phyloP scores from a whole-genome alignment of 2,888 invertebrate species.

The Caenorhabditis becei region DNA sequence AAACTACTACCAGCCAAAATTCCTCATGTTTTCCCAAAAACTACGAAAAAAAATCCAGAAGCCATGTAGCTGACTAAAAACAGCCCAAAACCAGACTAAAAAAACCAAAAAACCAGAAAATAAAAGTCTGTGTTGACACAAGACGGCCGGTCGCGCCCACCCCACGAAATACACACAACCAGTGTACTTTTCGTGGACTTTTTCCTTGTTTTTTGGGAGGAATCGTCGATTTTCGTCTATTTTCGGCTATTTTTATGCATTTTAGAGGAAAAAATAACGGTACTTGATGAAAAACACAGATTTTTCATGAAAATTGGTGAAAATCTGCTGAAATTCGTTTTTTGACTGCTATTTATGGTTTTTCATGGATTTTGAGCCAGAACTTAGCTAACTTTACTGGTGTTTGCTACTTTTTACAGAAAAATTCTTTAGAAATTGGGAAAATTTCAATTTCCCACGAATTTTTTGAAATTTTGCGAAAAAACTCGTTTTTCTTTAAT shows the following conservation, averaged over 20 bases:
- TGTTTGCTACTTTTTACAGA: too few species aligned
- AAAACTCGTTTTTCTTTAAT: neutral
- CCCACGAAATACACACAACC: conserved; percentile 34
- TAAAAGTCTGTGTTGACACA: conserved; percentile 49
- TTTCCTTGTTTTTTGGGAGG: conserved; percentile 36
- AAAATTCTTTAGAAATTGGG: too few species aligned
- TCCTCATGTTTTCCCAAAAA: too few species aligned
- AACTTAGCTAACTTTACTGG: too few species aligned
- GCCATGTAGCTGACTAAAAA: neutral
- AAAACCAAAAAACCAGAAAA: conserved; percentile 27
- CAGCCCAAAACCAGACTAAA: neutral
- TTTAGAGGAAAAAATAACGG: too few species aligned
- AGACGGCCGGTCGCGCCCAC: conserved; percentile 23
- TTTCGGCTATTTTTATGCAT: too few species aligned
- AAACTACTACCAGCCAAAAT: too few species aligned
- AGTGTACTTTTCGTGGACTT: conserved; percentile 44
- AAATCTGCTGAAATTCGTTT: conserved; percentile 7
- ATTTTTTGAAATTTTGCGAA: too few species aligned
- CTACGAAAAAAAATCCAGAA: conserved; percentile 10
- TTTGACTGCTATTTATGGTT: neutral
- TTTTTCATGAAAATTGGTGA: too few species aligned
- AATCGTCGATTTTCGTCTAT: conserved; percentile 4
- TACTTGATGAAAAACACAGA: too few species aligned
- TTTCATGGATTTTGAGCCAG: too few species aligned
- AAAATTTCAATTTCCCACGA: too few species aligned